phyloP scores from a whole-genome alignment of 1,140 invertebrate genomes.

The Drosophila aff. region DNA sequence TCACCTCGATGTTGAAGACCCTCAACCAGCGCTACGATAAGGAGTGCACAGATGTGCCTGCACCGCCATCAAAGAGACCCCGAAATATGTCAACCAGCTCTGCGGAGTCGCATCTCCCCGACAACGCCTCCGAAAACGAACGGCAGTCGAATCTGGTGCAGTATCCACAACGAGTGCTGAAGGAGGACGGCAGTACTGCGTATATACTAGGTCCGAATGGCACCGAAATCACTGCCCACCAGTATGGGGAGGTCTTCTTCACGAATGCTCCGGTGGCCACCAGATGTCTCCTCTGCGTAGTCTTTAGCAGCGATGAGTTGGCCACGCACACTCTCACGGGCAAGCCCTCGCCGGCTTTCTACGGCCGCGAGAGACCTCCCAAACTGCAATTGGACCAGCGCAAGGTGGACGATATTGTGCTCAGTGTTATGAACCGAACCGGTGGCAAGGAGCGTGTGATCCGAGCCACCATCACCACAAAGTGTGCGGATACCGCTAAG shows the following conservation, averaged over 20 bases:
- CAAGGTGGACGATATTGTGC: conserved; percentile 83
- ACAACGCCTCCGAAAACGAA: conserved; percentile 10
- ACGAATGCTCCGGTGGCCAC: conserved; percentile 74
- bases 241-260: conserved; percentile 78
- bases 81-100: conserved; percentile 56
- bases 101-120: conserved; percentile 27
- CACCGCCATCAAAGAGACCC: conserved; percentile 29
- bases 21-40: conserved; percentile 58
- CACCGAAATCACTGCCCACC: conserved; percentile 64
- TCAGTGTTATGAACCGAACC: conserved; percentile 69
- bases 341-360: conserved; percentile 84
- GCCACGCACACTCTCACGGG: conserved; percentile 85
- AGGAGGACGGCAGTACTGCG: conserved; percentile 24
- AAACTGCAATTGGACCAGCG: conserved; percentile 77
- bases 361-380: conserved; percentile 64
- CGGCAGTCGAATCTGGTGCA: background rate
- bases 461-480: conserved; percentile 86
- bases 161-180: conserved; percentile 49
- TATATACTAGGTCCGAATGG: conserved; percentile 79
- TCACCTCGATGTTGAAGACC: conserved; percentile 49
- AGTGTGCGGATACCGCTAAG: conserved; percentile 87
- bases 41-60: conserved; percentile 28
- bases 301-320: conserved; percentile 79
- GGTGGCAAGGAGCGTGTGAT: conserved; percentile 73
- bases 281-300: conserved; percentile 66